phyloP scores from a whole-genome alignment of 1,140 invertebrate genomes.

The Conus ventricosus region DNA sequence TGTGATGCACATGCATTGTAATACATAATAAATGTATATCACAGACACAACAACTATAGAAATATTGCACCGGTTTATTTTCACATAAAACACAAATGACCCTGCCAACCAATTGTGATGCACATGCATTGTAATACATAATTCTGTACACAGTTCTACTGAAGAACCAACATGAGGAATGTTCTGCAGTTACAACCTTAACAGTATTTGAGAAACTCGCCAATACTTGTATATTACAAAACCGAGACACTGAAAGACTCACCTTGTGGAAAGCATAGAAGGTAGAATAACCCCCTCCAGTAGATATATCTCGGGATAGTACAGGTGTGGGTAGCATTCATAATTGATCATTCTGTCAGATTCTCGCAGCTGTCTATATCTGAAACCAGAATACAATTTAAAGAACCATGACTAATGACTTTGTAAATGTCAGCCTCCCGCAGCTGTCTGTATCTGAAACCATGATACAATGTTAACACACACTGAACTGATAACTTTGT shows the following conservation, averaged over 20 bases:
- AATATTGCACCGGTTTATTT: too few relatives aligned
- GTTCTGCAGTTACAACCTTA: too few relatives aligned
- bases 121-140: not conserved
- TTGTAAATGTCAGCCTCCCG: too few relatives aligned
- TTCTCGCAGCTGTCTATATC: conserved; percentile 88
- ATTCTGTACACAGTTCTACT: too few relatives aligned
- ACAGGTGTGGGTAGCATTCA: conserved; percentile 88
- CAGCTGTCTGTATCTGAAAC: too few relatives aligned
- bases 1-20: not conserved
- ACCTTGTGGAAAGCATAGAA: conserved; percentile 80
- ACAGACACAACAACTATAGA: too few relatives aligned
- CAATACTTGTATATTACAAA: not conserved
- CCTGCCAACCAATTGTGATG: not conserved
- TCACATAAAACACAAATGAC: too few relatives aligned
- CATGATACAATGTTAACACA: too few relatives aligned
- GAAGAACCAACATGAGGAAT: too few relatives aligned
- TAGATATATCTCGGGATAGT: conserved; percentile 96
- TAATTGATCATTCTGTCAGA: conserved; percentile 89
- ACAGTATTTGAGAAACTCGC: too few relatives aligned
- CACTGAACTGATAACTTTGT: too few relatives aligned
- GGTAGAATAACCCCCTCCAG: conserved; percentile 93
- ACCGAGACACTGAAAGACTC: not conserved
- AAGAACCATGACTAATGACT: too few relatives aligned
- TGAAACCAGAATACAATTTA: conserved; percentile 62
- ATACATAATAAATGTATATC: not conserved